These are phyloP conservation scores for Loripinus fragilis DNA, from an alignment of 2,888 invertebrate genomes.

Conservation along the genomic window DNA sequence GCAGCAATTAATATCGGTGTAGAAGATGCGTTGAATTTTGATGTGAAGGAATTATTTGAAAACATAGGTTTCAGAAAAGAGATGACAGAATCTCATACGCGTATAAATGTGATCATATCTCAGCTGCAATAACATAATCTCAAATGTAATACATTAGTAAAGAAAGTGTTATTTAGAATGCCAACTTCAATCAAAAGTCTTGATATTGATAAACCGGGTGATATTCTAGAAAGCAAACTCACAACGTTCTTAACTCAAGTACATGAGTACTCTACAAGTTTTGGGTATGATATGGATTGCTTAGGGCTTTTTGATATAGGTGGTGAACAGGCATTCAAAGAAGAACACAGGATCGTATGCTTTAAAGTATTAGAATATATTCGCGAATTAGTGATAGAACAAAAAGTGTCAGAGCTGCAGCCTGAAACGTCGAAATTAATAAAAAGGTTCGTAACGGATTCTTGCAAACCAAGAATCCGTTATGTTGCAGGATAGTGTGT, in stretches of 20 bases:
- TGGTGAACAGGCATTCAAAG: not conserved
- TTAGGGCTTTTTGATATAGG: constrained; percentile 20
- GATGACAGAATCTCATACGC: not conserved
- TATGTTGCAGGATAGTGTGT: constrained; percentile 39
- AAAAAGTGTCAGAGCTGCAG: constrained; percentile 17
- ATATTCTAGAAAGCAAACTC: constrained; percentile 14
- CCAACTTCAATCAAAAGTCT: no score
- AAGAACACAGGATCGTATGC: constrained; percentile 22
- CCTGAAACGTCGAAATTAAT: not conserved
- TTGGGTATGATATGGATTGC: constrained; percentile 21
- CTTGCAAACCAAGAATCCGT: constrained; percentile 24
- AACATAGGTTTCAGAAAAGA: constrained; percentile 2
- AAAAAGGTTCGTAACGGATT: constrained; percentile 25
- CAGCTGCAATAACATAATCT: constrained; percentile 11
- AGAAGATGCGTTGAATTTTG: constrained; percentile 3
- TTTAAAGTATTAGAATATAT: constrained; percentile 24
- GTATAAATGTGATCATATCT: constrained; percentile 13
- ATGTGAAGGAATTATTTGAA: not conserved
- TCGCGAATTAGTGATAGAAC: constrained; percentile 16
- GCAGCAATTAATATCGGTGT: not conserved
- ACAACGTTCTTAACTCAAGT: not conserved
- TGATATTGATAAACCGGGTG: no score
- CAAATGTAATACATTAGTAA: not conserved
- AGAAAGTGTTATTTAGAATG: not conserved
- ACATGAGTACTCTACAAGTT: constrained; percentile 9